Conservation (phyloP, 37 sponge, comb jelly and placozoan species). For the Diacarnus erythraeanus region DNA sequence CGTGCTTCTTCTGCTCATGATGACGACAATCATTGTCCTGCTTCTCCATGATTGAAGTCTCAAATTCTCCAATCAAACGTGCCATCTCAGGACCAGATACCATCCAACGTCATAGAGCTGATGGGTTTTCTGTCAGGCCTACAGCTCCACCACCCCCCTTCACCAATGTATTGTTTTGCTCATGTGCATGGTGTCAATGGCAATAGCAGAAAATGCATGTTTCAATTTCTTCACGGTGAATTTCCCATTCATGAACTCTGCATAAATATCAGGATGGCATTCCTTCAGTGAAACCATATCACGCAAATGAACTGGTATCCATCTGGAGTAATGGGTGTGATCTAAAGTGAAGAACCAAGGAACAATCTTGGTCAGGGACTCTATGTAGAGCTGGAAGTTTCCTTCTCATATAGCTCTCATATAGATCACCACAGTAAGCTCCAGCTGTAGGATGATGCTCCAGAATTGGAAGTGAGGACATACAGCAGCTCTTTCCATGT, state of each 20-base stretch:
- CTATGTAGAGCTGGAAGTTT: constrained; percentile 15
- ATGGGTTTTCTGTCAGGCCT: constrained; percentile 27
- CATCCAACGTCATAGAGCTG: constrained; percentile 43
- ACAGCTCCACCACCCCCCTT: constrained; percentile 44
- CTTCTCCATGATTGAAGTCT: too few relatives aligned
- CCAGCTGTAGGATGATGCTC: too few relatives aligned
- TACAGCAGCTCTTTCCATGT: too few relatives aligned
- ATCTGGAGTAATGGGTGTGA: constrained; percentile 31
- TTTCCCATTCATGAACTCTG: constrained; percentile 17
- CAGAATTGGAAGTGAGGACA: too few relatives aligned
- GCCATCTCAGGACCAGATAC: constrained; percentile 49
- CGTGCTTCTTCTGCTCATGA: constrained; percentile 28
- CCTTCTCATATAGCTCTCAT: constrained; percentile 21
- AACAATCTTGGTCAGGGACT: constrained; percentile 20
- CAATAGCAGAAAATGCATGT: constrained; percentile 28
- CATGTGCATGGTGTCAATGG: constrained; percentile 44
- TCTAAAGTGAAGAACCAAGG: constrained; percentile 35
- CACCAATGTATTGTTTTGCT: too few relatives aligned
- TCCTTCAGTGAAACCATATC: constrained; percentile 29
- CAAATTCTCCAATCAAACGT: constrained; percentile 16
- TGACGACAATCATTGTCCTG: constrained; percentile 8
- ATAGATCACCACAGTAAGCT: too few relatives aligned
- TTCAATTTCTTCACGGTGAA: constrained; percentile 16
- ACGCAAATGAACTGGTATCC: constrained; percentile 38
- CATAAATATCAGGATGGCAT: constrained; percentile 7